Evolutionary conservation across 2,113 vertebrate genomes (phyloP).

Genomic region (Emydura subglobosa): DNA sequence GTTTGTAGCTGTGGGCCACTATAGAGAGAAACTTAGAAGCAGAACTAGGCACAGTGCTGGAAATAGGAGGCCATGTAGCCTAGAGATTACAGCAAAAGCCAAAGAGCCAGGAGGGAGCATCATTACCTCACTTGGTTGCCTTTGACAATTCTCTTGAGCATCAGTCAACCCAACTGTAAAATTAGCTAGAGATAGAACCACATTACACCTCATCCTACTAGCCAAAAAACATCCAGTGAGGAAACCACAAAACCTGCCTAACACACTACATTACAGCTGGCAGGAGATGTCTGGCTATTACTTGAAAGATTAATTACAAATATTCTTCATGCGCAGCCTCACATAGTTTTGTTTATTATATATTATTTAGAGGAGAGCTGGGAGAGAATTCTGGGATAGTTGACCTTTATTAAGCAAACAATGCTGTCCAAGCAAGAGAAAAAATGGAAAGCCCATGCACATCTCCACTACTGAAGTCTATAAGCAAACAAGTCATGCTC

Average conservation of each 20-base stretch:
- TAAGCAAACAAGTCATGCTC: slow-evolving; percentile 9
- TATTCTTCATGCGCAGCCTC: slow-evolving; percentile 53
- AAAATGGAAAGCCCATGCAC: background rate
- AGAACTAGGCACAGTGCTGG: background rate
- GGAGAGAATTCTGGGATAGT: slow-evolving; percentile 40
- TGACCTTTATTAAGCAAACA: slow-evolving; percentile 27
- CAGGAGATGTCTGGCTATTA: slow-evolving; percentile 22
- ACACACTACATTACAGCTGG: slow-evolving; percentile 13
- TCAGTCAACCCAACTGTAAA: background rate
- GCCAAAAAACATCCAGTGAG: background rate
- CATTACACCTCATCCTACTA: background rate
- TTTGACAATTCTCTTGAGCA: background rate
- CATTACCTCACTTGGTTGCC: background rate
- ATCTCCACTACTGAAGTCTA: background rate
- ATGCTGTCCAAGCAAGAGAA: background rate
- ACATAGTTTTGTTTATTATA: slow-evolving; percentile 53
- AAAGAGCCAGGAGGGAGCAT: background rate
- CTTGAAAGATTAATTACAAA: slow-evolving; percentile 56
- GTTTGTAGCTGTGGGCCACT: slow-evolving; percentile 16
- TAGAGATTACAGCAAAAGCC: background rate
- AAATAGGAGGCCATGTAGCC: slow-evolving; percentile 26
- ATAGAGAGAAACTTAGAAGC: background rate
- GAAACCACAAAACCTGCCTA: slow-evolving; percentile 6
- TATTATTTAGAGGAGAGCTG: slow-evolving; percentile 48
- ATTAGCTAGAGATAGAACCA: background rate